Evolutionary conservation across 1,140 invertebrate species (phyloP), one percentile per base, ranked within the genome.

Genomic region (Lycorma delicatula): DNA sequence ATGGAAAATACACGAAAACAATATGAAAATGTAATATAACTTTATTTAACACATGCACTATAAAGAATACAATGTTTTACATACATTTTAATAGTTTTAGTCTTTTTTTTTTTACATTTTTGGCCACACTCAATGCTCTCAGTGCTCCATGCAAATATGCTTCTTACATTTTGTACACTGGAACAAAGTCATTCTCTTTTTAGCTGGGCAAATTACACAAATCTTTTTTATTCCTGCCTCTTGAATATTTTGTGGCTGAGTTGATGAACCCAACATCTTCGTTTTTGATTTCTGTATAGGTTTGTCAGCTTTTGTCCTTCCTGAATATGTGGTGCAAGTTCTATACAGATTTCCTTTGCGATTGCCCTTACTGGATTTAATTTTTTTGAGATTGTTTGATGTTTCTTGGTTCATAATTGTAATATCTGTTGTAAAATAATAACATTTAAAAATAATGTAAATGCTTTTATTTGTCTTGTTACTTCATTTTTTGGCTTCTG

Each of bases 401-500:
- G 31, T 41, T 41, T 41, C 36, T 41, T 13, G 36, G n/a, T 41
- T 41, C n/a, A 16, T 13, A 41, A 41, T 20, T 41, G n/a, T 20
- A 41, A 41, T 41, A 41, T 41, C 20, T 41, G n/a, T 41, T 41
- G 36, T 41, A 41, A 20, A 13, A 41, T 41, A 13, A 20, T 20
- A 13, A 16, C 36, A 41, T 41, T 41, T 41, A 20, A 13, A 41
- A 41, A 41, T 41, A 41, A 41, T 16, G 36, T 16, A 20, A 41
- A 41, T 41, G 36, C n/a, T 41, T 41, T 20, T 16, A 41, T 41
- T 41, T 13, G 36, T 20, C 20, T 41, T 16, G 36, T 41, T 16
- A 20, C 36, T 41, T 41, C 36, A 41, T 41, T 41, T 41, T 41
- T 41, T 13, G 36, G 36, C 36, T 41, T 41, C 20, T 41, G 36